Conservation (phyloP, 2,113 vertebrate species). For the Lophochroa leadbeateri region DNA sequence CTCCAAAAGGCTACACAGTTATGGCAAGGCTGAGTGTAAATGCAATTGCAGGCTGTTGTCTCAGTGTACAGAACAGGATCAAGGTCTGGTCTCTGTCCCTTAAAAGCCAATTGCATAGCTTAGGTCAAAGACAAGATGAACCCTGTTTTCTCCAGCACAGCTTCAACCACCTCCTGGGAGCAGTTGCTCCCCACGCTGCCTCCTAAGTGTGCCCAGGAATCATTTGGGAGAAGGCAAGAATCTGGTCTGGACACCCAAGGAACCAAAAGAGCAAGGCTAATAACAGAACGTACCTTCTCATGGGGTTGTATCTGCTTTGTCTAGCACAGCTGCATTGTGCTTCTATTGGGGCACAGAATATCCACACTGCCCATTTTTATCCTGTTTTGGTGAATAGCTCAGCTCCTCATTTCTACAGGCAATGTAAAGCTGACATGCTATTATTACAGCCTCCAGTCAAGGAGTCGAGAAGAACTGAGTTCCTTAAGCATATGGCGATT, state of each 20-base stretch:
- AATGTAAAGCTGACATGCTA: not conserved
- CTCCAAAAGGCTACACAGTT: not conserved
- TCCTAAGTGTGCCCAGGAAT: not conserved
- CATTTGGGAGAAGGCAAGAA: not conserved
- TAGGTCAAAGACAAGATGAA: not conserved
- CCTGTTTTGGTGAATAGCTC: not conserved
- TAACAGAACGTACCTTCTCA: not conserved
- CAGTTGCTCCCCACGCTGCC: not conserved
- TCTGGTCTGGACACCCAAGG: not conserved
- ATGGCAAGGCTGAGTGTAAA: not conserved
- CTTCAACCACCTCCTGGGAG: fast-evolving
- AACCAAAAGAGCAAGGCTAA: not conserved
- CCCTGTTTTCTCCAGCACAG: not conserved
- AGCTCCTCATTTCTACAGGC: not conserved
- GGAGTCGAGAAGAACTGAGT: not conserved
- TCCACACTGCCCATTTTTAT: not conserved
- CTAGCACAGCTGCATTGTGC: not conserved
- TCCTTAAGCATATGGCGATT: not conserved
- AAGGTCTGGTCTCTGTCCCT: not conserved
- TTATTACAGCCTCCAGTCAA: not conserved
- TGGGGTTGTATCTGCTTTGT: not conserved
- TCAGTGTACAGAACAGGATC: not conserved
- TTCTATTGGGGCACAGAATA: not conserved
- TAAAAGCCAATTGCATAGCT: not conserved
- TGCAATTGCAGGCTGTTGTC: not conserved